Evolutionary conservation across 2,113 vertebrate species (phyloP).

Genomic region (Myiozetetes cayanensis): DNA sequence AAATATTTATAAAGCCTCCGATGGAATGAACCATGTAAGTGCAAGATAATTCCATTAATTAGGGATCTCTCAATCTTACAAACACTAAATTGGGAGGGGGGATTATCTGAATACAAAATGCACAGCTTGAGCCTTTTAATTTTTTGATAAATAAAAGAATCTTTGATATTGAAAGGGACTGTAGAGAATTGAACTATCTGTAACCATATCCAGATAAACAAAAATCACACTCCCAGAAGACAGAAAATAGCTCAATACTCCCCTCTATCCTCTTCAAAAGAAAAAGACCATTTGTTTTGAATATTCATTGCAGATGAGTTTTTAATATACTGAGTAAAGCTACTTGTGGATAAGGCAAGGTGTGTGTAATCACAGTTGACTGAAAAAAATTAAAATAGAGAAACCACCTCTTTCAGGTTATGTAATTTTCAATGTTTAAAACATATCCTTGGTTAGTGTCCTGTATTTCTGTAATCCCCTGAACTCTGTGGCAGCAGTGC

Average conservation of each 20-base stretch:
- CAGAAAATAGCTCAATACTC: slow-evolving; percentile 18
- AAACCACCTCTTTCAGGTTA: not conserved
- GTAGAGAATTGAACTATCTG: slow-evolving; percentile 24
- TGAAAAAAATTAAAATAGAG: not conserved
- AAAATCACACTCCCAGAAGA: not conserved
- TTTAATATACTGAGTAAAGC: not conserved
- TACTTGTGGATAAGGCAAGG: not conserved
- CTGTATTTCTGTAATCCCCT: not conserved
- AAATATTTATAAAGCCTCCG: slow-evolving; percentile 46
- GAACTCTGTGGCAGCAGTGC: not conserved
- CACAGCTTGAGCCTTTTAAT: slow-evolving; percentile 50
- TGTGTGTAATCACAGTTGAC: not conserved
- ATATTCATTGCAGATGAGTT: slow-evolving; percentile 6
- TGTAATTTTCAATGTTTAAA: not conserved
- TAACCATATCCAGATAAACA: slow-evolving; percentile 30
- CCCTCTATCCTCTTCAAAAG: slow-evolving; percentile 19
- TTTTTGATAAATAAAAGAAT: slow-evolving; percentile 52
- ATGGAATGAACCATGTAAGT: slow-evolving; percentile 44
- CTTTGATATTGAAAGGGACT: slow-evolving; percentile 19
- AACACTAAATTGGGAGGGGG: not conserved
- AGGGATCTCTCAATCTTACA: slow-evolving; percentile 42
- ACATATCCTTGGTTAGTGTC: accelerated
- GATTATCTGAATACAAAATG: slow-evolving; percentile 37
- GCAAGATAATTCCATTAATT: slow-evolving; percentile 61
- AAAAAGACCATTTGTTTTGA: not conserved